Base-by-base conservation (phyloP, 1,140 invertebrate genomes). In the Drepana arcuata region DNA sequence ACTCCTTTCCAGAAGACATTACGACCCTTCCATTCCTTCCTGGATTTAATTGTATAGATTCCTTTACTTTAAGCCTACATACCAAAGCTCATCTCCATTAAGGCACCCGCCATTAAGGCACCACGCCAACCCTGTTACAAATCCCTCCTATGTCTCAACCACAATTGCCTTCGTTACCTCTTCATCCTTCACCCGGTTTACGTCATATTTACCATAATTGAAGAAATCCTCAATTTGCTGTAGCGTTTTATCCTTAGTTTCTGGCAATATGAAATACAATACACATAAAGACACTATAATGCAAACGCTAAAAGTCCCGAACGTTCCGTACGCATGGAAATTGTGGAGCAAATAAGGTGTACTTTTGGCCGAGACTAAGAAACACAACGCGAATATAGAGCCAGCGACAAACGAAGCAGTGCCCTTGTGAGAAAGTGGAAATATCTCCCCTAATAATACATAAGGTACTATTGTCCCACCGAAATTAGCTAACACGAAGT, bases 181-280 rank as follows among this genome's bases (percentile, higher is more conserved):
- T n/a, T n/a, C n/a, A n/a, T n/a, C n/a, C n/a, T n/a, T n/a, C n/a
- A n/a, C n/a, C n/a, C n/a, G n/a, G n/a, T n/a, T n/a, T n/a, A n/a
- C n/a, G n/a, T n/a, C n/a, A n/a, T n/a, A n/a, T 26, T 37, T 46
- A 7, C 64, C 62, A 46, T 57, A 30, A 24, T 62, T 64, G 15
- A 78, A 67, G 29, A 52, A 70, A 14, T 78, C 55, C 30, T 72
- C 73, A 7, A 74, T 78, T 23, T 74, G 55, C 15, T 78, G 70
- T 23, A 73, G 41, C 2, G 69, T 73, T 32, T 42, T 67, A 33
- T 71, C 60, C 30, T 71, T 77, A 4, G 72, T 73, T 36, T 77
- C 72, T 3, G 72, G 72, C 3, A 77, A 16, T 4, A 62, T 50
- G 10, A 64, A 61, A 32, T 64, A 72, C 1, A 74, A 21, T 6